Evolutionary conservation across 2,113 vertebrate genomes (phyloP).

Genomic region (Atrichornis clamosus): DNA sequence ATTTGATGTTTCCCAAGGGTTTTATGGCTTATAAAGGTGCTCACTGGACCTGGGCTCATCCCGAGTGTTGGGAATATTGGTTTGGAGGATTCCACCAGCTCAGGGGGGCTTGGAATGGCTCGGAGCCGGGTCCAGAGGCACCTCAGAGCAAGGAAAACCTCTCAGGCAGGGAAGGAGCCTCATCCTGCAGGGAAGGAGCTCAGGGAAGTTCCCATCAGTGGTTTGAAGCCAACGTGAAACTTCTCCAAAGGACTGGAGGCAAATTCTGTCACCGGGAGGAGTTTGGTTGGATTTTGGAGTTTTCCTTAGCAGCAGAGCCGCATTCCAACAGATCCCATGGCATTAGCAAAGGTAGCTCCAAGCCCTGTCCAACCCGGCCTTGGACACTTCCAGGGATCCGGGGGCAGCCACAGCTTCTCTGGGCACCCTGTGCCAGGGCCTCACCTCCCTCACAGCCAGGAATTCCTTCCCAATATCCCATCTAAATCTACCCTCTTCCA

Average conservation of each 20-base stretch:
- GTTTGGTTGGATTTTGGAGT: background rate
- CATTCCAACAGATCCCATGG: too few relatives aligned
- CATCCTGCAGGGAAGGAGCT: background rate
- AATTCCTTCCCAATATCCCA: too few relatives aligned
- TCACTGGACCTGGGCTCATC: background rate
- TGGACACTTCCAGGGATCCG: too few relatives aligned
- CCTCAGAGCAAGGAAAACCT: background rate
- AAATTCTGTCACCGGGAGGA: background rate
- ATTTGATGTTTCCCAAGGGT: fast-evolving
- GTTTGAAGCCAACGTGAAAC: background rate
- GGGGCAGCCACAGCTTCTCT: too few relatives aligned
- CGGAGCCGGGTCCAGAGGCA: background rate
- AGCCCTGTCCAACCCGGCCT: too few relatives aligned
- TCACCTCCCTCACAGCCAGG: too few relatives aligned
- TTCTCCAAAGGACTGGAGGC: background rate
- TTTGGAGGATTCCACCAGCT: background rate
- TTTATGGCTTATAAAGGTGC: background rate
- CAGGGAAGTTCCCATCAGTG: background rate
- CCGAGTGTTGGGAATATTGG: background rate
- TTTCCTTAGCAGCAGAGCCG: background rate
- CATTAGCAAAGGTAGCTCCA: too few relatives aligned
- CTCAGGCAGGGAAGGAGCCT: background rate
- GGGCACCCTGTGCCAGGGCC: too few relatives aligned
- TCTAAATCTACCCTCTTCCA: too few relatives aligned
- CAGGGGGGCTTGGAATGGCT: background rate